Evolutionary conservation across 2,797 vertebrate genomes (phyloP).

Genomic region (Premnoplex brunnescens): DNA sequence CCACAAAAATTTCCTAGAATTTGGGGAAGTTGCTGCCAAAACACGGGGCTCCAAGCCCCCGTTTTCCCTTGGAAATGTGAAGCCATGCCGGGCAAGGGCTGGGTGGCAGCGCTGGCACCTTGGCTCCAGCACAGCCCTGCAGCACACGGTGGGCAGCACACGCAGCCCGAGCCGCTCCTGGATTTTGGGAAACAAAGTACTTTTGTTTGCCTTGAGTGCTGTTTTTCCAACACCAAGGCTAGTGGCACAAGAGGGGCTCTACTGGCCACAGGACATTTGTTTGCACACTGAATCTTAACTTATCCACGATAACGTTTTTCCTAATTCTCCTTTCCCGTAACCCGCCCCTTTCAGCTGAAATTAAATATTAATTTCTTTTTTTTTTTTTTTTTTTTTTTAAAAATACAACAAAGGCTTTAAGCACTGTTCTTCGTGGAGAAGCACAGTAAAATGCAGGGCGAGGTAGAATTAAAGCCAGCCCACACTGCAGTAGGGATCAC

Average conservation of each 20-base stretch:
- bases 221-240: slow-evolving; percentile 27
- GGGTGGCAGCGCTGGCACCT: not conserved
- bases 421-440: not conserved
- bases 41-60: rapidly evolving
- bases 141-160: not conserved
- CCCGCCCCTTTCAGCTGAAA: not conserved
- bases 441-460: not conserved
- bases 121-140: not conserved
- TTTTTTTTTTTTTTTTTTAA: not conserved
- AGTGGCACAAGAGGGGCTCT: slow-evolving; percentile 5
- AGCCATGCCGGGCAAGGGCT: not conserved
- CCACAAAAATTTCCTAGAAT: not conserved
- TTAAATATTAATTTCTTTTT: slow-evolving; percentile 31
- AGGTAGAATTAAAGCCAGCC: slow-evolving; percentile 6
- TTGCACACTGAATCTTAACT: slow-evolving; percentile 4
- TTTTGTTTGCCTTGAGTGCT: slow-evolving; percentile 25
- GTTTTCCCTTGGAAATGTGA: not conserved
- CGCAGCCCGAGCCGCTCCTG: not conserved
- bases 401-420: not conserved
- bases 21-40: not conserved
- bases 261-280: not conserved
- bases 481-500: not conserved
- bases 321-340: not conserved
- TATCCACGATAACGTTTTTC: not conserved
- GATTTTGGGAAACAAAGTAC: slow-evolving; percentile 36